Evolutionary conservation across 2,888 invertebrate species (phyloP).

Genomic region (Oegoconia quadripuncta): DNA sequence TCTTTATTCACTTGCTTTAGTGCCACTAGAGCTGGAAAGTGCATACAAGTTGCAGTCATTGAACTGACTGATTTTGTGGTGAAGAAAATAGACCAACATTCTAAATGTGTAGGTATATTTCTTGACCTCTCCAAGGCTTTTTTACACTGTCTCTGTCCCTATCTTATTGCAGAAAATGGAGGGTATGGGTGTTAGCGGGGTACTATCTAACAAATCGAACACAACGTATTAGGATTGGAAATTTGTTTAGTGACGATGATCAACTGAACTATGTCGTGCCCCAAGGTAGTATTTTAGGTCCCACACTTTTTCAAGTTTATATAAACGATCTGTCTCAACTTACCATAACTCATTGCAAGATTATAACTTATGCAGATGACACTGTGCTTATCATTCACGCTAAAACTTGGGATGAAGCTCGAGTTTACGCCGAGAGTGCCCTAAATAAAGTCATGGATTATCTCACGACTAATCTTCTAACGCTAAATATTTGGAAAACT

Average conservation of each 20-base stretch:
- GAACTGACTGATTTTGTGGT: constrained; percentile 6
- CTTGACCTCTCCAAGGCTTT: constrained; percentile 13
- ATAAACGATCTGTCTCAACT: background rate
- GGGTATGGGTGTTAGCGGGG: background rate
- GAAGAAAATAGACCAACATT: constrained; percentile 8
- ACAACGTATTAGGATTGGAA: background rate
- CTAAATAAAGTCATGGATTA: background rate
- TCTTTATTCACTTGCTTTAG: too few relatives aligned
- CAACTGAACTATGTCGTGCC: background rate
- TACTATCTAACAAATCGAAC: background rate
- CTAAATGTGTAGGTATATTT: constrained; percentile 10
- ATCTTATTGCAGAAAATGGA: background rate
- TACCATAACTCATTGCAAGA: background rate
- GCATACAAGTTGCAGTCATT: background rate
- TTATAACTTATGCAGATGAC: constrained; percentile 1
- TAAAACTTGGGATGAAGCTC: background rate
- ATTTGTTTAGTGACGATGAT: background rate
- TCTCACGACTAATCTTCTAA: background rate
- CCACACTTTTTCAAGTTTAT: constrained; percentile 1
- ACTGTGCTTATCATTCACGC: background rate
- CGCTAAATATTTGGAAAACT: background rate
- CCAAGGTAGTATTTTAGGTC: constrained; percentile 1
- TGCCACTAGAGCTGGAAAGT: too few relatives aligned
- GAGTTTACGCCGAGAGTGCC: background rate
- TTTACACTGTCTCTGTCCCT: constrained; percentile 13